Conservation (phyloP, 2,888 invertebrate species). For the Cephus pulcher region DNA sequence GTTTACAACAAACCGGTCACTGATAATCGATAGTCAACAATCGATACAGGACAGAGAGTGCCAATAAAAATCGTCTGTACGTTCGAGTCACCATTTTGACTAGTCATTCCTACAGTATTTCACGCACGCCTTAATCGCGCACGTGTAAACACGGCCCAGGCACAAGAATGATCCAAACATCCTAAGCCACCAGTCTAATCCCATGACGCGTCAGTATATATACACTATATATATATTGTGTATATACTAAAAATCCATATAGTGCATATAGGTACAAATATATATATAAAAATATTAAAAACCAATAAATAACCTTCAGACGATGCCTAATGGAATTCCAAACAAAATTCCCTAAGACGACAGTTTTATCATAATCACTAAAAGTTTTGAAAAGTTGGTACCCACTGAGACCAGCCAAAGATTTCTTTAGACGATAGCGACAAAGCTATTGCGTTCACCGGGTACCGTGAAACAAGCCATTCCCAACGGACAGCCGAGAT, state of each 20-base stretch:
- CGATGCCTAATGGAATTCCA: neutral
- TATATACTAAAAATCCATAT: too few species aligned
- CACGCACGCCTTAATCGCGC: neutral
- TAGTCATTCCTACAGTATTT: neutral
- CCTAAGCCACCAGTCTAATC: neutral
- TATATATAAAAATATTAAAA: neutral
- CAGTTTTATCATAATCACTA: neutral
- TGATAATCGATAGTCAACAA: neutral
- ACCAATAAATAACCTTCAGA: neutral
- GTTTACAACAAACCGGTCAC: neutral
- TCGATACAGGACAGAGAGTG: neutral
- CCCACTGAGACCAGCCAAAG: neutral
- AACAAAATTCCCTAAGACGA: neutral
- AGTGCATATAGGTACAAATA: too few species aligned
- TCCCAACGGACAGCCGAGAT: neutral
- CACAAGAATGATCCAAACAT: neutral
- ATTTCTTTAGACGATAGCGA: neutral
- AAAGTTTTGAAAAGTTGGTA: neutral
- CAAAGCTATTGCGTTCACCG: neutral
- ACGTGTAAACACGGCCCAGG: neutral
- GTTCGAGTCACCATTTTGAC: neutral
- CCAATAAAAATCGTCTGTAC: neutral
- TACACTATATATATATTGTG: neutral
- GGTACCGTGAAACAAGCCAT: neutral
- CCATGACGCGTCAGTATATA: neutral